These are phyloP conservation scores for Rhinopomastus cyanomelas DNA, from an alignment of 2,113 vertebrate genomes.

Conservation along the genomic window DNA sequence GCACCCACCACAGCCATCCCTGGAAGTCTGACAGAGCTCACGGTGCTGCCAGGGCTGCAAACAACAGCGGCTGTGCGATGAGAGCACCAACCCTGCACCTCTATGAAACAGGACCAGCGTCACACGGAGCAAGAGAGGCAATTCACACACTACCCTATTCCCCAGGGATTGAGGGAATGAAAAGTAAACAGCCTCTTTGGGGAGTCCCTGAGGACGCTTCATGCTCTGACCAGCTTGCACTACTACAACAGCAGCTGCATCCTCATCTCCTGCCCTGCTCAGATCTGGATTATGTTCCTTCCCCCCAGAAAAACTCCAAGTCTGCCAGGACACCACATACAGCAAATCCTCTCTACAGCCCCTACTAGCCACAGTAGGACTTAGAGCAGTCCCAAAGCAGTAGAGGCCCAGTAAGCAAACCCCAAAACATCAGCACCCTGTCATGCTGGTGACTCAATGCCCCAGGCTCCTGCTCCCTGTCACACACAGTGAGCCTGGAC, in stretches of 20 bases:
- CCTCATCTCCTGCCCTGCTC: background rate
- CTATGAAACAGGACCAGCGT: background rate
- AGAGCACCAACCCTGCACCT: background rate
- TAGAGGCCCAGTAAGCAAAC: fast-evolving
- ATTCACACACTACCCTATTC: background rate
- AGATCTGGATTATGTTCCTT: background rate
- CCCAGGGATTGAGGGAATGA: background rate
- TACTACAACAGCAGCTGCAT: background rate
- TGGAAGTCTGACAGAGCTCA: background rate
- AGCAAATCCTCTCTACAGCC: background rate
- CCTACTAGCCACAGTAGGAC: background rate
- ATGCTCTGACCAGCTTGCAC: background rate
- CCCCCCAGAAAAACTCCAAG: fast-evolving
- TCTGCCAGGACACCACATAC: background rate
- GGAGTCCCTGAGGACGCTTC: fast-evolving
- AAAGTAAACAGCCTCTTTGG: background rate
- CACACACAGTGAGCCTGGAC: background rate
- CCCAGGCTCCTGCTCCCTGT: background rate
- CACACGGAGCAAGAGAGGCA: fast-evolving
- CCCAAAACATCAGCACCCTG: background rate
- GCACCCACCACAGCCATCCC: background rate
- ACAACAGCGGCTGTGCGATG: fast-evolving
- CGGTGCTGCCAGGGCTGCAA: background rate
- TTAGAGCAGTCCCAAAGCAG: background rate
- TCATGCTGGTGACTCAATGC: fast-evolving